A percentile compares a stretch with the other conserved stretches of the same genome.
Evolutionary conservation across 2,113 vertebrate species (phyloP).

Genomic region (Dipodomys stephensi): DNA sequence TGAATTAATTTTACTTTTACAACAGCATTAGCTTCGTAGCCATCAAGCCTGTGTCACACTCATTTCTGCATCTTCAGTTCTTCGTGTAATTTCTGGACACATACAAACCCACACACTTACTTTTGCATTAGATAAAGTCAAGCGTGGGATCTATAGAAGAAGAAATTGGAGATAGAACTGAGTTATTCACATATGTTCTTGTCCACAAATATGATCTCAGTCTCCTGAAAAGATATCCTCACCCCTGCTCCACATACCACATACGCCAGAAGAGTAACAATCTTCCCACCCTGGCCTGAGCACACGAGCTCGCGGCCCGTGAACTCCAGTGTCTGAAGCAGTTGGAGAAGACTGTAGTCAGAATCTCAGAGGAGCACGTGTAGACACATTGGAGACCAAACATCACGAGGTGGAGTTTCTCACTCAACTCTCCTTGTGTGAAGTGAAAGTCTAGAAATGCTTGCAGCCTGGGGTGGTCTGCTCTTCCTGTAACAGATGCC

Average conservation of each 20-base stretch:
- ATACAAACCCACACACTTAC: not conserved
- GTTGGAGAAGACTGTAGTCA: not conserved
- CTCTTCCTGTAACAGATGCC: too few species aligned
- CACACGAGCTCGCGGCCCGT: not conserved
- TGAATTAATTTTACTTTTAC: not conserved
- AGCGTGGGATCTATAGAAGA: not conserved
- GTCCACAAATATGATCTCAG: not conserved
- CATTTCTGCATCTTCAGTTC: not conserved
- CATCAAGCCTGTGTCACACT: not conserved
- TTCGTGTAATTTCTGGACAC: not conserved
- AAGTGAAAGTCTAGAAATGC: not conserved
- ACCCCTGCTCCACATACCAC: not conserved
- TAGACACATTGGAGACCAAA: not conserved
- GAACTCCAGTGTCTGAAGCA: not conserved
- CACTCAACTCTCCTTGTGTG: not conserved
- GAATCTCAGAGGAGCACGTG: not conserved
- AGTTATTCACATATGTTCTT: not conserved
- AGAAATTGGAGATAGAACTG: not conserved
- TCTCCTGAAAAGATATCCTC: not conserved
- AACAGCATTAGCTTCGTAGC: not conserved
- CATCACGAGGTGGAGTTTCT: not conserved
- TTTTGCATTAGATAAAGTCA: not conserved
- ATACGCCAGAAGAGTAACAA: not conserved
- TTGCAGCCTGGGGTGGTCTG: not conserved
- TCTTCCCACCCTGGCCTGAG: not conserved